These are phyloP conservation scores for Rhagologus leucostigma DNA, from an alignment of 2,113 vertebrate genomes.

Conservation along the genomic window DNA sequence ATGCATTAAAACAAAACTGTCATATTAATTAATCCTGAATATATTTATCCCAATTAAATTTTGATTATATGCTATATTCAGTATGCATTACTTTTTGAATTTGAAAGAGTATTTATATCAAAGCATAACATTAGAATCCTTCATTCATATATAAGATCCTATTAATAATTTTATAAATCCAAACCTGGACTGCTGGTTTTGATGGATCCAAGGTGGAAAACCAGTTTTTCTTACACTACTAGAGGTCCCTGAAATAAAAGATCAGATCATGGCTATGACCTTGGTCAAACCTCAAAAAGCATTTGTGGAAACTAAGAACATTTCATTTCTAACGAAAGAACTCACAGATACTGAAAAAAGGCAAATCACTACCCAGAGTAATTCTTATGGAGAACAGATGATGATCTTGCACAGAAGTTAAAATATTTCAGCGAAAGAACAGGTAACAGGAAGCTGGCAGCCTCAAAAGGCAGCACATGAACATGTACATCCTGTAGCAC, in stretches of 20 bases:
- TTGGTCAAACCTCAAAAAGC: background rate
- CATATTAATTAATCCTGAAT: background rate
- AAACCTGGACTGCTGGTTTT: background rate
- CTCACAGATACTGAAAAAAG: background rate
- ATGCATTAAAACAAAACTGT: background rate
- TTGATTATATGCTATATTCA: background rate
- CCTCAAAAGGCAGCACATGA: background rate
- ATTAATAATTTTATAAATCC: background rate
- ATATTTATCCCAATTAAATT: background rate
- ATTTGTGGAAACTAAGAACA: background rate
- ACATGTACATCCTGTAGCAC: background rate
- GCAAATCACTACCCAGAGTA: background rate
- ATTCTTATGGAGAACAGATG: background rate
- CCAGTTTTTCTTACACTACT: background rate
- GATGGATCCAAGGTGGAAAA: background rate
- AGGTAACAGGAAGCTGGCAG: background rate
- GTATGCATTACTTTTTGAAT: background rate
- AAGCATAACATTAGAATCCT: background rate
- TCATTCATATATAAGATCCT: background rate
- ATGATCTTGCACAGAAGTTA: background rate
- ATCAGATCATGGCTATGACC: background rate
- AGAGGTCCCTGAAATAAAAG: background rate
- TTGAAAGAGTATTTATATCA: background rate
- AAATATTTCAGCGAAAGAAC: background rate
- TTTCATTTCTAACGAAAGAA: background rate